Evolutionary conservation across 2,113 vertebrate genomes (phyloP).

Genomic region (Leucopsar rothschildi): DNA sequence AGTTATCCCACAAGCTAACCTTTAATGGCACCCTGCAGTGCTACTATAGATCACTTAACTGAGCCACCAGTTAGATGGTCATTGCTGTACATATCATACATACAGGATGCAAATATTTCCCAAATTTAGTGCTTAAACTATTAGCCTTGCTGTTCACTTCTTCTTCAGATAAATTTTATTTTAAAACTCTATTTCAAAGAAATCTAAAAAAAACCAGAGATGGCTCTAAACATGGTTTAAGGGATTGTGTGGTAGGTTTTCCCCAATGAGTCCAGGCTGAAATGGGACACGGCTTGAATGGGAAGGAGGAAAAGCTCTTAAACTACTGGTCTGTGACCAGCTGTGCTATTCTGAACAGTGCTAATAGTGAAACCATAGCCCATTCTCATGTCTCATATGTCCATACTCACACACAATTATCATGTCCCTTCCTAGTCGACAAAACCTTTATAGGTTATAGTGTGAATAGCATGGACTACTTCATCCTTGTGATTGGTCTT

Average conservation of each 20-base stretch:
- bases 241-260: background rate
- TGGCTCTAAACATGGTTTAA: background rate
- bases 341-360: background rate
- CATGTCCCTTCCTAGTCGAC: background rate
- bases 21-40: background rate
- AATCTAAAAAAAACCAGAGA: background rate
- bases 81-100: background rate
- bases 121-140: background rate
- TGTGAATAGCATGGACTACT: background rate
- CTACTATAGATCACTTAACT: background rate
- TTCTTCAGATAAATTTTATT: background rate
- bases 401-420: background rate
- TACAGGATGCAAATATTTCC: background rate
- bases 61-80: background rate
- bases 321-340: background rate
- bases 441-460: background rate
- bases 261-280: background rate
- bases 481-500: background rate
- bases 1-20: background rate
- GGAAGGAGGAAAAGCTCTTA: background rate
- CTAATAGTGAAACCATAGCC: background rate
- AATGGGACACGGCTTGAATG: background rate
- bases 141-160: background rate
- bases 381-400: background rate
- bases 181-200: background rate